phyloP scores from a whole-genome alignment of 2,113 vertebrate species.

The Nannobrachium achirus region DNA sequence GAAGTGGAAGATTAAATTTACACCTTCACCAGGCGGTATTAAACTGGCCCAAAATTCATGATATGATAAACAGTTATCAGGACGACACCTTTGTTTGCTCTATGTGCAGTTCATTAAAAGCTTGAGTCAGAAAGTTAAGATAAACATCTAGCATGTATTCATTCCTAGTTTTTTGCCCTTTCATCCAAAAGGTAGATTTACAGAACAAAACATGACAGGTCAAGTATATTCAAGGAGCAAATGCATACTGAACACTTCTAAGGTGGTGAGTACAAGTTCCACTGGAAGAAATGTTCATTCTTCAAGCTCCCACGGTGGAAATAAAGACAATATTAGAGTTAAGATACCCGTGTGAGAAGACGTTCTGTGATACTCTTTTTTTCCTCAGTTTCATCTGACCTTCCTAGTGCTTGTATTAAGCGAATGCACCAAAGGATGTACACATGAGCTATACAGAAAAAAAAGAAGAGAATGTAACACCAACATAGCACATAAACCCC shows the following conservation, averaged over 20 bases:
- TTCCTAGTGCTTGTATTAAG: slow-evolving; percentile 1
- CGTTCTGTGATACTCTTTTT: not conserved
- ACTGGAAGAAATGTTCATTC: not conserved
- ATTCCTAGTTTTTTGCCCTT: not conserved
- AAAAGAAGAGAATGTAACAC: slow-evolving; percentile 15
- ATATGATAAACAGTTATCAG: not conserved
- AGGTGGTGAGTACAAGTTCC: not conserved
- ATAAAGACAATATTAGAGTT: not conserved
- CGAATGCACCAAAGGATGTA: slow-evolving; percentile 19
- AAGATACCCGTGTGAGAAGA: not conserved
- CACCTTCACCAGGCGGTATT: not conserved
- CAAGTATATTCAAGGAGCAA: slow-evolving; percentile 34
- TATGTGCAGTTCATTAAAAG: not conserved
- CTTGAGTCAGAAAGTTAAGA: slow-evolving; percentile 19
- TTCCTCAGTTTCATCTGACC: not conserved
- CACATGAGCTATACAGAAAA: not conserved
- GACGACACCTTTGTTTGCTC: not conserved
- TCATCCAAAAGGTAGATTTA: slow-evolving; percentile 21
- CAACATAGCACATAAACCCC: slow-evolving; percentile 13
- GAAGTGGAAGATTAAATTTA: not conserved
- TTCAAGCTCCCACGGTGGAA: not conserved
- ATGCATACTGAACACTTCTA: not conserved
- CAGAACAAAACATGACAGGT: slow-evolving; percentile 9
- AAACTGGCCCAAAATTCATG: not conserved
- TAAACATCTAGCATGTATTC: slow-evolving; percentile 13